Conservation (phyloP, 2,797 vertebrate genomes). For the Periophthalmus magnuspinnatus region DNA sequence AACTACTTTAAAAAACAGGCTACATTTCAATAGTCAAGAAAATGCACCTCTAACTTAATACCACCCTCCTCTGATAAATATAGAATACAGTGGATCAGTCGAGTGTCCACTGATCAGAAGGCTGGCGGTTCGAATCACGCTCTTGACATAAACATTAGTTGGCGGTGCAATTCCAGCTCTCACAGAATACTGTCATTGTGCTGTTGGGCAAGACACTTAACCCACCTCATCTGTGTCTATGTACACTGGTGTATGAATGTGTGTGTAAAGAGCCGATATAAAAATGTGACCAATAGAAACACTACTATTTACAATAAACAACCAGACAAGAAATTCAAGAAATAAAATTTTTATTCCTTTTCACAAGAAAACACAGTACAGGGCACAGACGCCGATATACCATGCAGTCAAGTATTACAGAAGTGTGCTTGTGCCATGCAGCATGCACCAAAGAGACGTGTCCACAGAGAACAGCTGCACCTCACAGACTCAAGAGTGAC, state of each 20-base stretch:
- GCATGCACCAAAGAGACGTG: slow-evolving; percentile 73
- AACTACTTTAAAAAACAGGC: no score
- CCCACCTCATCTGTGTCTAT: no score
- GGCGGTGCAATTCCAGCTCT: no score
- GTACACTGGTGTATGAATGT: no score
- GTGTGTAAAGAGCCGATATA: no score
- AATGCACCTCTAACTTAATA: neutral
- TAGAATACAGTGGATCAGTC: neutral
- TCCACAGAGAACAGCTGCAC: slow-evolving; percentile 65
- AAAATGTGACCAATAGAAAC: neutral
- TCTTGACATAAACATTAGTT: no score
- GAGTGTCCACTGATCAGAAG: no score
- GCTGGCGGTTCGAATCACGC: no score
- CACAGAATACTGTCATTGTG: no score
- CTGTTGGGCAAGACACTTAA: no score
- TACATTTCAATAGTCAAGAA: no score
- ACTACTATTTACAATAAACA: neutral
- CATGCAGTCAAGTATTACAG: slow-evolving; percentile 75
- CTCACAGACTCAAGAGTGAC: slow-evolving; percentile 28
- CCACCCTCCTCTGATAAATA: neutral
- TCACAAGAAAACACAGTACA: slow-evolving; percentile 72
- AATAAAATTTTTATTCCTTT: slow-evolving; percentile 72
- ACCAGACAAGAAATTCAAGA: slow-evolving; percentile 36
- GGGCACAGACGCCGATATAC: slow-evolving; percentile 64
- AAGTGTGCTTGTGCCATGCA: slow-evolving; percentile 76